Evolutionary conservation across 2,797 vertebrate genomes (phyloP), one percentile per base, ranked within the genome.

Genomic region (Pteronotus mesoamericanus): DNA sequence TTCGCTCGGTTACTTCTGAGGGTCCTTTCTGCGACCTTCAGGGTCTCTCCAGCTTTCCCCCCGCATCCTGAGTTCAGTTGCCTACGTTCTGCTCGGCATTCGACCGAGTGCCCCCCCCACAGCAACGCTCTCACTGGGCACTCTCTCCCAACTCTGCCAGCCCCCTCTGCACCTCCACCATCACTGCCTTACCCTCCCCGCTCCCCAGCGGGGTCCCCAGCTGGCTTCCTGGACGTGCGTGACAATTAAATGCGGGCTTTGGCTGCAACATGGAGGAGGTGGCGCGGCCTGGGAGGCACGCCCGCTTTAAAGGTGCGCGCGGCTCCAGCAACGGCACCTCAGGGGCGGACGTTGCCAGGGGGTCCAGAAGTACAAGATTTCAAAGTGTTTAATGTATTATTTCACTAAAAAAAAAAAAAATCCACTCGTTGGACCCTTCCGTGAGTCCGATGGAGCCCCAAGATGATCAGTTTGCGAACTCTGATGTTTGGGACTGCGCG

Each of bases 181-280:
- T 15, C 5, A 6, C 7, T 26, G 19, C 53, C 66, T 42, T 19
- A 26, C 11, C 42, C 10, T 64, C 48, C 24, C 3, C 5, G 42
- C 32, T 42, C 48, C 80, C 74, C 44, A 68, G n/a, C n/a, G n/a
- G n/a, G n/a, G n/a, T n/a, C n/a, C n/a, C n/a, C 37, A 32, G 42
- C 21, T 14, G n/a, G n/a, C n/a, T 44, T 12, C 37, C 12, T 1
- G 18, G 34, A 72, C 39, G 34, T 22, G 5, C 4, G 6, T 0
- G 1, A 11, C 19, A 3, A 21, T 55, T 69, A 64, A 46, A 18
- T 26, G 29, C n/a, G n/a, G n/a, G n/a, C n/a, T n/a, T n/a, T n/a
- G n/a, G n/a, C n/a, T n/a, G n/a, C n/a, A n/a, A n/a, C n/a, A n/a
- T n/a, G n/a, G n/a, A 61, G 46, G 34, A 9, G 14, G 3, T 1